Evolutionary conservation across 1,140 invertebrate genomes (phyloP).

Genomic region (Trachelipus rathkii): DNA sequence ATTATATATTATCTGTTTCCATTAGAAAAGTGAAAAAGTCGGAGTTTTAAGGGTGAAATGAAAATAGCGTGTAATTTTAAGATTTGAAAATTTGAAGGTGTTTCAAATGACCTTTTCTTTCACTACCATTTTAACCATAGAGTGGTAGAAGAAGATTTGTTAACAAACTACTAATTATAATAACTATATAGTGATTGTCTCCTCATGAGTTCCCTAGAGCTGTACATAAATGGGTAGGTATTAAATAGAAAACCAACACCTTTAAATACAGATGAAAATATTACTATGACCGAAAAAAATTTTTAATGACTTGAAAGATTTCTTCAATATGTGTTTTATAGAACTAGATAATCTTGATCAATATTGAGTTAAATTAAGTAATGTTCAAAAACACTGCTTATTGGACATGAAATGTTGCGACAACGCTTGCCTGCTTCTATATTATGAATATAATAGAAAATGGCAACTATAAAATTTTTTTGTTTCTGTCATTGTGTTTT

Average conservation of each 20-base stretch:
- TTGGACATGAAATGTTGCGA: too few species aligned
- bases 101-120: too few species aligned
- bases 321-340: background rate
- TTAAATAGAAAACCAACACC: background rate
- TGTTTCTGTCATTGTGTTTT: background rate
- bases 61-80: constrained; percentile 1
- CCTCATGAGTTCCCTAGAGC: background rate
- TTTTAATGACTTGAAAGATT: background rate
- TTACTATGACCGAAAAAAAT: too few species aligned
- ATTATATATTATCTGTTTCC: too few species aligned
- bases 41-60: background rate
- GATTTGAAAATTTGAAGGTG: background rate
- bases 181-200: constrained; percentile 4
- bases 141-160: background rate
- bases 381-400: too few species aligned
- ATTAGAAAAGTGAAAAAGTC: too few species aligned
- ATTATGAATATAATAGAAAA: background rate
- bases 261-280: background rate
- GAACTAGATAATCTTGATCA: background rate
- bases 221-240: background rate
- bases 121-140: too few species aligned
- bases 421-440: too few species aligned
- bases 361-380: too few species aligned
- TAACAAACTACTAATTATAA: constrained; percentile 2
- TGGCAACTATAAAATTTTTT: background rate